Conservation (phyloP, 2,797 vertebrate species). For the Anguilla anguilla region DNA sequence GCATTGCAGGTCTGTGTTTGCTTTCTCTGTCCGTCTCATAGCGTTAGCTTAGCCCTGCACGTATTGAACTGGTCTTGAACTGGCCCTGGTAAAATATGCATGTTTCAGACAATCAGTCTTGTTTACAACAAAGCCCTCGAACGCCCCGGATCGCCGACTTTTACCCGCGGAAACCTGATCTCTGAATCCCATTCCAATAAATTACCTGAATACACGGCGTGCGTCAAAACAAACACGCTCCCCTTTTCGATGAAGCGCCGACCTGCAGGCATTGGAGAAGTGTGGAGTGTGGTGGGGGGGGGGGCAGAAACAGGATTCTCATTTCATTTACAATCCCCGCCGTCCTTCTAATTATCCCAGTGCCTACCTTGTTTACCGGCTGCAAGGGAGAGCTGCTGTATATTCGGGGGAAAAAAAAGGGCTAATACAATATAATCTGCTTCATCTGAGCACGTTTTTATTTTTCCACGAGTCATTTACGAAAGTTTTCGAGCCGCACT, state of each 20-base stretch:
- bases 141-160: slow-evolving; percentile 68
- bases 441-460: background rate
- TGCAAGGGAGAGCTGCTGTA: background rate
- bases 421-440: slow-evolving; percentile 8
- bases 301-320: slow-evolving; percentile 53
- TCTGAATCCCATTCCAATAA: slow-evolving; percentile 71
- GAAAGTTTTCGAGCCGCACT: background rate
- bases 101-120: slow-evolving; percentile 70
- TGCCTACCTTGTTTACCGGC: slow-evolving; percentile 4
- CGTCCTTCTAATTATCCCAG: slow-evolving; percentile 35
- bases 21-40: slow-evolving; percentile 49
- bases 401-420: background rate
- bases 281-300: slow-evolving; percentile 41
- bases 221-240: slow-evolving; percentile 62
- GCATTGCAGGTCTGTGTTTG: slow-evolving; percentile 47
- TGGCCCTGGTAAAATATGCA: slow-evolving; percentile 66
- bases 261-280: slow-evolving; percentile 55
- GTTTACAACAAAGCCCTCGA: slow-evolving; percentile 71
- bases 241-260: slow-evolving; percentile 49
- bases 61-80: background rate
- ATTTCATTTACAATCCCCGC: slow-evolving; percentile 60
- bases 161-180: slow-evolving; percentile 68
- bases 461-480: background rate
- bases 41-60: slow-evolving; percentile 54
- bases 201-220: slow-evolving; percentile 63